Base-by-base conservation (phyloP, 2,113 vertebrate species). In the Symphodus melops region DNA sequence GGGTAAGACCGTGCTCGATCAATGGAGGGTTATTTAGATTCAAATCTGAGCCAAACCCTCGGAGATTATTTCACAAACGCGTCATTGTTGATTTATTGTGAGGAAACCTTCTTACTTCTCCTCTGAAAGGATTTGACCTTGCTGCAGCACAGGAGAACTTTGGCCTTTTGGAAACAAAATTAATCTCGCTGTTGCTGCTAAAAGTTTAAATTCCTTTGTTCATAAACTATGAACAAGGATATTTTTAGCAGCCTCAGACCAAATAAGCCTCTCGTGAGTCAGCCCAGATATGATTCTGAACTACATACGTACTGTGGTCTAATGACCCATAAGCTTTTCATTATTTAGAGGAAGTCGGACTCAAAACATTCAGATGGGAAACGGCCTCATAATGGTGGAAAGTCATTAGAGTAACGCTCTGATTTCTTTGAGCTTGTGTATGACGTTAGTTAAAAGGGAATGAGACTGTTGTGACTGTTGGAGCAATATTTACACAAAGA, bases 401-500 rank as follows among this genome's bases (percentile, higher is more conserved):
- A 83, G 23, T n/a, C 53, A 62, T 78, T 36, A 75, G 5, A 76
- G 64, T 68, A 55, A 37, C 6, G 1, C 23, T 72, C 49, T 3
- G 48, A 79, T 59, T 83, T 80, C 65, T 72, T 58, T 63, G 60
- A 89, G 70, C 20, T 60, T 84, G 59, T 68, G 61, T 72, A 16
- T 72, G 73, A 88, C 73, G 76, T 73, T 48, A 66, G 54, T 63
- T 60, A 61, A 82, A 48, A 39, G 75, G 71, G 72, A 65, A 67
- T 60, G 80, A 68, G 72, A 71, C 42, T 86, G 75, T 67, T 85
- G 86, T 76, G 77, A 72, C 76, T 61, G 73, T 77, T 49, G 25
- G 68, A 86, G 57, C 36, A 83, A 82, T 84, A 83, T 89, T 92
- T 88, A 86, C 62, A 77, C 16, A 64, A 64, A 82, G 93, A 85